These are phyloP conservation scores for Drosophila watanabei DNA, from an alignment of 1,140 invertebrate genomes.

Conservation along the genomic window DNA sequence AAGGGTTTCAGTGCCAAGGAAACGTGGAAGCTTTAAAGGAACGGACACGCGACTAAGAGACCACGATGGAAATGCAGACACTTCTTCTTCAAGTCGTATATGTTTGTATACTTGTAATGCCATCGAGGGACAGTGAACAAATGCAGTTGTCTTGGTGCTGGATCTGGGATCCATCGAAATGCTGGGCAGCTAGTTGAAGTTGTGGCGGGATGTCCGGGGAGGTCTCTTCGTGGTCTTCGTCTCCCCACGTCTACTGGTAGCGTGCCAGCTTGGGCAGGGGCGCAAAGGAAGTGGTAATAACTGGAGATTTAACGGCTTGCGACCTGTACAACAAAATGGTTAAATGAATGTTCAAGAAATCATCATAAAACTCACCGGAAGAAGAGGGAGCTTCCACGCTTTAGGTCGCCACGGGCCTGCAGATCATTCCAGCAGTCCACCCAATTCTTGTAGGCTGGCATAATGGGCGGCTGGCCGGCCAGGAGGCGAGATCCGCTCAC, in stretches of 20 bases:
- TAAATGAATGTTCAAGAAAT: neutral
- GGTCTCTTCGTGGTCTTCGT: conserved; percentile 19
- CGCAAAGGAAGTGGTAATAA: conserved; percentile 41
- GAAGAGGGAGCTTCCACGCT: conserved; percentile 93
- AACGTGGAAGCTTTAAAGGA: conserved; percentile 16
- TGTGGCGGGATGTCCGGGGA: conserved; percentile 27
- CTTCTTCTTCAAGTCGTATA: conserved; percentile 21
- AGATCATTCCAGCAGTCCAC: conserved; percentile 92
- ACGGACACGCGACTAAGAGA: conserved; percentile 4
- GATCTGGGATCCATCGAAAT: conserved; percentile 34
- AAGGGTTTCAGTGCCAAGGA: conserved; percentile 10
- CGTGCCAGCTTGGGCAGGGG: conserved; percentile 63
- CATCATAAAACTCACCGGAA: conserved; percentile 81
- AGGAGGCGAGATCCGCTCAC: conserved; percentile 91
- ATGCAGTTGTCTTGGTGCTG: conserved; percentile 67
- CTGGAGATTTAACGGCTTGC: conserved; percentile 16
- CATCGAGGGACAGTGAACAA: conserved; percentile 53
- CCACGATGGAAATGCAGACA: conserved; percentile 24
- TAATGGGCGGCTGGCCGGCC: conserved; percentile 92
- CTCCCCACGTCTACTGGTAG: conserved; percentile 55
- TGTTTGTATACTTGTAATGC: conserved; percentile 38
- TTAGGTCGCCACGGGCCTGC: conserved; percentile 90
- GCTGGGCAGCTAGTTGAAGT: conserved; percentile 39
- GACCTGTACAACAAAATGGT: conserved; percentile 31
- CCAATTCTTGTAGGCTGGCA: conserved; percentile 93